Evolutionary conservation across 1,140 invertebrate species (phyloP), one percentile per base, ranked within the genome.

Genomic region (Micrasema longulum): DNA sequence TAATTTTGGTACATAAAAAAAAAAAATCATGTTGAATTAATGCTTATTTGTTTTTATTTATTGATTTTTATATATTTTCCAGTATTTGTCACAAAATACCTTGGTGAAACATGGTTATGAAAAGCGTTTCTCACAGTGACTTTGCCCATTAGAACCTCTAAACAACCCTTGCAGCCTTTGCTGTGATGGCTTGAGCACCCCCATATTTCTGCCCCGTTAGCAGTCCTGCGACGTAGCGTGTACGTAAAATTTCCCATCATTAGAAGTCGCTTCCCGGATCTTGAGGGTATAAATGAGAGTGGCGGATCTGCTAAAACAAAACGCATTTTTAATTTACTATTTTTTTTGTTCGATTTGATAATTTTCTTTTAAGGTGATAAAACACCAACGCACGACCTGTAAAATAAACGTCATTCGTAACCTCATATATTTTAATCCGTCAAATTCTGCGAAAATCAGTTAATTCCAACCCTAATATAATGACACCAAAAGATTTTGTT

Each of bases 1-100:
- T n/a, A n/a, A n/a, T n/a, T n/a, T n/a, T n/a, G n/a, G n/a, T n/a
- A n/a, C n/a, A n/a, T n/a, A n/a, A n/a, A n/a, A n/a, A n/a, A n/a
- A n/a, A n/a, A n/a, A n/a, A n/a, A n/a, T n/a, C n/a, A n/a, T n/a
- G n/a, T n/a, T n/a, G n/a, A n/a, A n/a, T n/a, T n/a, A n/a, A n/a
- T n/a, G n/a, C n/a, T n/a, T n/a, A n/a, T n/a, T n/a, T n/a, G n/a
- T n/a, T n/a, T n/a, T n/a, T n/a, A n/a, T n/a, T n/a, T n/a, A 22
- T 35, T 22, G 4, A 60, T 60, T 64, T 48, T 64, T n/a, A 64
- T 14, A 18, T 64, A 64, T 7, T 64, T 22, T 10, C 60, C 60
- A 7, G 7, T 10, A 9, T 12, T 20, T 26, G 60, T 64, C 9
- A 23, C 23, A 31, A 14, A n/a, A 7, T 64, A 64, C 18, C 14